A percentile compares a stretch with the other conserved stretches of the same genome.
phyloP scores from a whole-genome alignment of 1,140 invertebrate genomes.

The Apis mellifera region Amel_HAv3.1 CM009932.2:10953501-10954000 shows the following conservation, averaged over 20 bases:
- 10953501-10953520: slow-evolving; percentile 24
- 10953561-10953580: slow-evolving; percentile 65
- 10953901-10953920: neutral
- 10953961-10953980: too few relatives aligned
- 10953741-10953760: too few relatives aligned
- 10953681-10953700: slow-evolving; percentile 42
- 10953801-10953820: neutral
- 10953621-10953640: slow-evolving; percentile 6
- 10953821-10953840: too few relatives aligned
- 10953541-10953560: slow-evolving; percentile 54
- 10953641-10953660: too few relatives aligned
- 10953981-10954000: too few relatives aligned
- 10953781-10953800: neutral
- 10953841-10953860: neutral
- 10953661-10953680: neutral
- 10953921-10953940: neutral
- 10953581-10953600: slow-evolving; percentile 50
- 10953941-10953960: too few relatives aligned
- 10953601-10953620: slow-evolving; percentile 32
- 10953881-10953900: slow-evolving; percentile 24
- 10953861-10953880: neutral
- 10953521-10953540: slow-evolving; percentile 50
- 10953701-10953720: too few relatives aligned
- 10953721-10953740: too few relatives aligned
- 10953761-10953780: too few relatives aligned